Conservation (phyloP, 2,113 vertebrate species). For the Aphyosemion australe region DNA sequence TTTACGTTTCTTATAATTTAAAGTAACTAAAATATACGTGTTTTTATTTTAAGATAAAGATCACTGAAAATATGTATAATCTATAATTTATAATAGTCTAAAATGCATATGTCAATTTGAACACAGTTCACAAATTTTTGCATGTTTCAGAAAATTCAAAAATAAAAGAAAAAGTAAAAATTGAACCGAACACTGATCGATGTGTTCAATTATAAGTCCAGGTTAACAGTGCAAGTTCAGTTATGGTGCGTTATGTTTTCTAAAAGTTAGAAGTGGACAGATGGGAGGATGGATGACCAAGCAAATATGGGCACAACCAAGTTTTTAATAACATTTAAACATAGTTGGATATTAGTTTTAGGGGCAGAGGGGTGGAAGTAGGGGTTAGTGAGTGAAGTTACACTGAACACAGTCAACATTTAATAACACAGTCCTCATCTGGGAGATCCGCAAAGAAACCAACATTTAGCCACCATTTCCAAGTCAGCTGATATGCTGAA, state of each 20-base stretch:
- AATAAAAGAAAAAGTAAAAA: slow-evolving; percentile 73
- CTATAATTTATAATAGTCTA: slow-evolving; percentile 67
- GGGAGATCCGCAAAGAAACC: slow-evolving; percentile 72
- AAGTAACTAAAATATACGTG: slow-evolving; percentile 81
- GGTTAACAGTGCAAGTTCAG: slow-evolving; percentile 55
- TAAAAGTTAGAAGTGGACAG: slow-evolving; percentile 33
- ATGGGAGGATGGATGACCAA: slow-evolving; percentile 48
- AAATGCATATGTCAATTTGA: slow-evolving; percentile 77
- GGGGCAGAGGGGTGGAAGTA: slow-evolving; percentile 75
- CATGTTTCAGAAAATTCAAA: slow-evolving; percentile 83
- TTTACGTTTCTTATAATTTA: slow-evolving; percentile 46
- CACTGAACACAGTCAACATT: slow-evolving; percentile 84
- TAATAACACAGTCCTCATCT: slow-evolving; percentile 76
- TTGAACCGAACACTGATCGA: slow-evolving; percentile 28
- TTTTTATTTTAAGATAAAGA: slow-evolving; percentile 76
- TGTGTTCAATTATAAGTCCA: slow-evolving; percentile 46
- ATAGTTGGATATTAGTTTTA: slow-evolving; percentile 74
- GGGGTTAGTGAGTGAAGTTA: slow-evolving; percentile 84
- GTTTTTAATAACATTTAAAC: slow-evolving; percentile 56
- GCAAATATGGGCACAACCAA: slow-evolving; percentile 60
- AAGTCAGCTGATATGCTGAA: slow-evolving; percentile 73
- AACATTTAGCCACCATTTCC: slow-evolving; percentile 72
- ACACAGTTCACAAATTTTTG: slow-evolving; percentile 79
- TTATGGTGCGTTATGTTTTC: slow-evolving; percentile 40
- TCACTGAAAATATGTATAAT: slow-evolving; percentile 78